Base-by-base conservation (phyloP, 1,140 invertebrate genomes). In the Ceratitis capitata region DNA sequence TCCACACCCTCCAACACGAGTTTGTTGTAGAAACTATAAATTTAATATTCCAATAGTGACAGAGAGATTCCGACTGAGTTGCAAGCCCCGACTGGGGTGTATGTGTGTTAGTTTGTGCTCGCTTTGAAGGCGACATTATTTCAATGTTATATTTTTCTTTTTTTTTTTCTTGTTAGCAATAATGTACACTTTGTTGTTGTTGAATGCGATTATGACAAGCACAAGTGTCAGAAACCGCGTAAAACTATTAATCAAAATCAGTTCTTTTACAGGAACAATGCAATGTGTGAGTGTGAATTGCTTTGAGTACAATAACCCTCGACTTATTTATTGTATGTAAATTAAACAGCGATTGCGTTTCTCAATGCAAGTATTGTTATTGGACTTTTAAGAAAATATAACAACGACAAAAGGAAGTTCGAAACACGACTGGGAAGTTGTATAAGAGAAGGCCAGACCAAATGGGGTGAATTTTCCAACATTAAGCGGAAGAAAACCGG, bases 181-280 rank as follows among this genome's bases (percentile, higher is more conserved):
- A 7, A 84, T 53, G 19, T 58, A 7, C 29, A 0, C 29, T 10
- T 84, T 84, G 26, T 84, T 84, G 42, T 74, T 49, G 19, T 85
- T 19, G 26, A 51, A 29, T 49, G 61, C 45, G 45, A 51, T 85
- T 85, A 56, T 86, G 83, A 84, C 85, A 86, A 83, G 61, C 85
- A 56, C 32, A 86, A 84, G 45, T 86, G 85, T 86, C 85, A 86
- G 84, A 84, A 86, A 56, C 58, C 84, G 83, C 83, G 51, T 51
- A 86, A 84, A 86, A 84, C 85, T 86, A 86, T 86, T 86, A 86
- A 86, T 86, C 85, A 86, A 86, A 86, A 86, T 86, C 49, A 85
- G 45, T 7, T 9, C 45, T 83, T 47, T 83, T 83, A 35, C 19
- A 78, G 39, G 14, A 39, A 35, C 58, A 69, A 39, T 42, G 39